phyloP scores from a whole-genome alignment of 2,113 vertebrate genomes.

The Triplophysa tibetana region DNA sequence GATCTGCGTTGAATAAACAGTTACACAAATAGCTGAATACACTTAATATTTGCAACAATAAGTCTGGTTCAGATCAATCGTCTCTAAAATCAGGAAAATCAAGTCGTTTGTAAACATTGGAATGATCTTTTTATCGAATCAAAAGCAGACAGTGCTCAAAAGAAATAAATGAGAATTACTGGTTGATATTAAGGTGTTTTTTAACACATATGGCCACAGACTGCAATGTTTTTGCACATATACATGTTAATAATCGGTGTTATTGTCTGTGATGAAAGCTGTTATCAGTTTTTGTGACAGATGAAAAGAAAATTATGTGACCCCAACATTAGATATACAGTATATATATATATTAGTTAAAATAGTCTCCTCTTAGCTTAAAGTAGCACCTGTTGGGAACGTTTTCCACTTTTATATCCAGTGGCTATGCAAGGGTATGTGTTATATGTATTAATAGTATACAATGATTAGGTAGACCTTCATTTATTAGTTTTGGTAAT shows the following conservation, averaged over 20 bases:
- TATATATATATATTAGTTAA: neutral
- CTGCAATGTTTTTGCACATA: slow-evolving; percentile 40
- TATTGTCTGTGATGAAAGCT: slow-evolving; percentile 12
- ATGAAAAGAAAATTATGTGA: slow-evolving; percentile 32
- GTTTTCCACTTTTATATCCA: slow-evolving; percentile 28
- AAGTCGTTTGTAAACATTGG: too few species aligned
- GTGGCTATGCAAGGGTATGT: slow-evolving; percentile 38
- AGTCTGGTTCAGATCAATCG: neutral
- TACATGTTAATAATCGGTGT: slow-evolving; percentile 32
- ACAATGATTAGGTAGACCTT: neutral
- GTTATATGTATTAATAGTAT: slow-evolving; percentile 16
- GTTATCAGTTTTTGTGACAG: slow-evolving; percentile 18
- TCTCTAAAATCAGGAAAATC: too few species aligned
- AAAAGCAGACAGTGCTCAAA: neutral
- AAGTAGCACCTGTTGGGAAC: slow-evolving; percentile 12
- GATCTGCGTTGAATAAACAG: neutral
- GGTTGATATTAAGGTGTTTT: too few species aligned
- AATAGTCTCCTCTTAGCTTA: neutral
- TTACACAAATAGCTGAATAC: neutral
- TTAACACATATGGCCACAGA: slow-evolving; percentile 1
- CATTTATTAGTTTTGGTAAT: slow-evolving; percentile 9
- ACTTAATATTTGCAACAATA: neutral
- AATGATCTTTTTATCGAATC: too few species aligned
- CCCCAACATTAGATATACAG: slow-evolving; percentile 27
- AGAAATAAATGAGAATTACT: neutral